A percentile compares a stretch with the other conserved stretches of the same genome.
These are phyloP conservation scores for Odobenus rosmarus DNA, from an alignment of 2,113 vertebrate genomes.

Conservation along the genomic window DNA sequence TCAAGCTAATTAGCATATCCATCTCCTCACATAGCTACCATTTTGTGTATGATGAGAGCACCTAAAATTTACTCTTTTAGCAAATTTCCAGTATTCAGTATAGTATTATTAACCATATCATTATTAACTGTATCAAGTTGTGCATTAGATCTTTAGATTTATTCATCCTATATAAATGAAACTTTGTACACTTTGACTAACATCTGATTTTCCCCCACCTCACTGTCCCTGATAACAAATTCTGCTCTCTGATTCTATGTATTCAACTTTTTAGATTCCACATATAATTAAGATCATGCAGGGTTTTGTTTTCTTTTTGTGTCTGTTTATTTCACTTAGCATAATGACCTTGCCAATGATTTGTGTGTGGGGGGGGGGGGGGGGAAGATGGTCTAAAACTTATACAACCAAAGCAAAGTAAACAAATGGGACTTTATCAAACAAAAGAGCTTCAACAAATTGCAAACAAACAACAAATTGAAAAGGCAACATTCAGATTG, in stretches of 20 bases:
- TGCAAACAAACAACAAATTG: neutral
- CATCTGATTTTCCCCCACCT: neutral
- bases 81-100: neutral
- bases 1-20: neutral
- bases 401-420: neutral
- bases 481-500: neutral
- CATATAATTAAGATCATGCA: neutral
- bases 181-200: neutral
- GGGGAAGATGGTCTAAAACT: neutral
- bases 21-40: neutral
- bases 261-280: neutral
- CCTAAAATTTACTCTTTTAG: neutral
- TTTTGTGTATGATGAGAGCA: neutral
- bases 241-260: neutral
- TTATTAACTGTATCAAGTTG: neutral
- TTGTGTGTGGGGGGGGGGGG: rapidly evolving
- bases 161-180: neutral
- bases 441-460: neutral
- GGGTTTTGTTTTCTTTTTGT: neutral
- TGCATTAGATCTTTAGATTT: neutral
- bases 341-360: neutral
- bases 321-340: neutral
- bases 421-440: neutral
- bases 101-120: neutral
- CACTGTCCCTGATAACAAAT: neutral